phyloP scores from a whole-genome alignment of 2,113 vertebrate genomes.

The Calyptommatus sinebrachiatus region DNA sequence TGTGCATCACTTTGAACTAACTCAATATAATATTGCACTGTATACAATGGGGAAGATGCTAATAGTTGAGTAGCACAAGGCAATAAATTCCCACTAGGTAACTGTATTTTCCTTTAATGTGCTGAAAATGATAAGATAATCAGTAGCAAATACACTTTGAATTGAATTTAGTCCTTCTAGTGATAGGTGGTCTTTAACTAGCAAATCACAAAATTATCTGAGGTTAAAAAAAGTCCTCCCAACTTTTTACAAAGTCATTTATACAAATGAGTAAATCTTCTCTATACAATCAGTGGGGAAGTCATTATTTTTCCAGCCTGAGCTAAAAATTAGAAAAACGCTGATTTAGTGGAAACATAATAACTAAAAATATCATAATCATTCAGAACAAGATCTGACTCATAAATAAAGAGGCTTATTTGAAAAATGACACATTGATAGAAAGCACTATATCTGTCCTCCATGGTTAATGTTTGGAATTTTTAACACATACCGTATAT shows the following conservation, averaged over 20 bases:
- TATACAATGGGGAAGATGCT: conserved; percentile 6
- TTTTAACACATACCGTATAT: conserved; percentile 25
- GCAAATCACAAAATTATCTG: background rate
- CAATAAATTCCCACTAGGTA: conserved; percentile 56
- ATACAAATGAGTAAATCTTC: conserved; percentile 67
- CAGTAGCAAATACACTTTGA: conserved; percentile 62
- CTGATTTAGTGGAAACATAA: conserved; percentile 59
- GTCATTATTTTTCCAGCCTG: conserved; percentile 65
- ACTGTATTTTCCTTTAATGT: conserved; percentile 61
- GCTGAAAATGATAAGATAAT: conserved; percentile 44
- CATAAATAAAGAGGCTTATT: conserved; percentile 46
- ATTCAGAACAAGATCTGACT: conserved; percentile 43
- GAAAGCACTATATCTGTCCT: conserved; percentile 15
- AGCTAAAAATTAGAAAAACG: conserved; percentile 56
- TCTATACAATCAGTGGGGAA: conserved; percentile 58
- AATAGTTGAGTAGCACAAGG: conserved; percentile 42
- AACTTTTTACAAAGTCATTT: conserved; percentile 66
- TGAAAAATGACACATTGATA: background rate
- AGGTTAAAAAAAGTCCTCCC: conserved; percentile 51
- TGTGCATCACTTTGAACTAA: conserved; percentile 41
- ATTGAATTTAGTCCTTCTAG: conserved; percentile 68
- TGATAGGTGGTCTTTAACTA: conserved; percentile 58
- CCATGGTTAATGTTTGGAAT: conserved; percentile 46
- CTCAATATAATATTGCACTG: conserved; percentile 38
- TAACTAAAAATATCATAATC: conserved; percentile 48